Conservation (phyloP, 2,113 vertebrate genomes). For the Microcebus murinus region DNA sequence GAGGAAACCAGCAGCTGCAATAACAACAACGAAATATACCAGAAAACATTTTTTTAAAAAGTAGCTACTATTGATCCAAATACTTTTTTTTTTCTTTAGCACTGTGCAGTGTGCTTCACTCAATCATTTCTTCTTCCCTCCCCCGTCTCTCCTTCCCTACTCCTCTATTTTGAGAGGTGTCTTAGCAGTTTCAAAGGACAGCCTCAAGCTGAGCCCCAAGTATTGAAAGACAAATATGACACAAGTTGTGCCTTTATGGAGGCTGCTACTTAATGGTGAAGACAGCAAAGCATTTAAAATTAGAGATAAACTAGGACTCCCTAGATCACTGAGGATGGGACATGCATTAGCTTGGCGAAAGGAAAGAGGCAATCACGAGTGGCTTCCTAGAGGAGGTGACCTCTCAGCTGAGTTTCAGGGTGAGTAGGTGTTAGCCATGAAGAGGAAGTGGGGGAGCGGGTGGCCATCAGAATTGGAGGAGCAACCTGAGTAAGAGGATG, state of each 20-base stretch:
- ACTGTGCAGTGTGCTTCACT: too few relatives aligned
- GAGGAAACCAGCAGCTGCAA: accelerated
- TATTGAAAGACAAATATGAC: neutral
- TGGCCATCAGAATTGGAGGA: neutral
- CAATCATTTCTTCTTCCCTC: neutral
- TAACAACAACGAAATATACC: neutral
- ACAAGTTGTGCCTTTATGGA: neutral
- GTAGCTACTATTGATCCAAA: neutral
- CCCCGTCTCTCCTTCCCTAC: neutral
- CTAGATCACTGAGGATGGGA: neutral
- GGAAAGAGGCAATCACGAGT: neutral
- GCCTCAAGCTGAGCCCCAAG: too few relatives aligned
- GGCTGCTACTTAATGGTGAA: neutral
- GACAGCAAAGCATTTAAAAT: neutral
- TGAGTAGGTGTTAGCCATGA: neutral
- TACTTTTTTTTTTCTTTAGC: neutral
- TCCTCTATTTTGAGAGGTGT: neutral
- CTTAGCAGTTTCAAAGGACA: accelerated
- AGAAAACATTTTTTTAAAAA: neutral
- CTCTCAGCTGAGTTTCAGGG: neutral
- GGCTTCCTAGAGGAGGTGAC: constrained; percentile 29
- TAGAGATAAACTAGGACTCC: neutral
- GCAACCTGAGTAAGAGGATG: too few relatives aligned
- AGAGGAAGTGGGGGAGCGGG: neutral
- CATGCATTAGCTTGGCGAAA: too few relatives aligned